Base-by-base conservation (phyloP, 2,888 invertebrate species). In the Acrobasis repandana region DNA sequence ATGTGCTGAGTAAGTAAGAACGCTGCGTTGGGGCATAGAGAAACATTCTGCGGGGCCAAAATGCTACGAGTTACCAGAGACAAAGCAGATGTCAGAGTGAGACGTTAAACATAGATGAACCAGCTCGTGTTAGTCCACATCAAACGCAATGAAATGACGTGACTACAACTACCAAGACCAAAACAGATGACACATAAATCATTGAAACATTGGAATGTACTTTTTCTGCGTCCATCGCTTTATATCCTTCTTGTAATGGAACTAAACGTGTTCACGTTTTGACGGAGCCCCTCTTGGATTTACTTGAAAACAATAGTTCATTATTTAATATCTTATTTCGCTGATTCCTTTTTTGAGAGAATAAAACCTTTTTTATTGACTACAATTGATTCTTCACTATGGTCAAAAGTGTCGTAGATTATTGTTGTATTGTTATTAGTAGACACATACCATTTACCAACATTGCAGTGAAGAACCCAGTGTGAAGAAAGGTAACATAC, bases 131-230 rank as follows among this genome's bases (percentile, higher is more conserved):
- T 91, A 91, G 88, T 90, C 74, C 82, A 89, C 88, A 87, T 79
- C 77, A 75, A 86, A 84, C 83, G 78, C 80, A 77, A 82, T 88
- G 87, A 85, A 75, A 83, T 88, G 90, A 83, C 80, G 82, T 83
- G 84, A 87, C 84, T 86, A 81, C 70, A 73, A 86, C 90, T 90
- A 90, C 89, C 88, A 90, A 87, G 85, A 85, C 88, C 85, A 86
- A 84, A 79, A 77, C 73, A 77, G 68, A 80, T 76, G 74, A 80
- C 83, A 84, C 80, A 83, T 79, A 80, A 73, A 79, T 77, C 76
- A 75, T 79, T 75, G 73, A 82, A 79, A 75, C 70, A 75, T 77
- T 77, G 76, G 73, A 80, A 79, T 80, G 80, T 85, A 80, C 79
- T 81, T 81, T 76, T 64, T 81, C 77, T 73, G 81, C 74, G 71